Evolutionary conservation across 2,113 vertebrate genomes (phyloP), one percentile per base, ranked within the genome.

Genomic region (Cyanistes caeruleus): DNA sequence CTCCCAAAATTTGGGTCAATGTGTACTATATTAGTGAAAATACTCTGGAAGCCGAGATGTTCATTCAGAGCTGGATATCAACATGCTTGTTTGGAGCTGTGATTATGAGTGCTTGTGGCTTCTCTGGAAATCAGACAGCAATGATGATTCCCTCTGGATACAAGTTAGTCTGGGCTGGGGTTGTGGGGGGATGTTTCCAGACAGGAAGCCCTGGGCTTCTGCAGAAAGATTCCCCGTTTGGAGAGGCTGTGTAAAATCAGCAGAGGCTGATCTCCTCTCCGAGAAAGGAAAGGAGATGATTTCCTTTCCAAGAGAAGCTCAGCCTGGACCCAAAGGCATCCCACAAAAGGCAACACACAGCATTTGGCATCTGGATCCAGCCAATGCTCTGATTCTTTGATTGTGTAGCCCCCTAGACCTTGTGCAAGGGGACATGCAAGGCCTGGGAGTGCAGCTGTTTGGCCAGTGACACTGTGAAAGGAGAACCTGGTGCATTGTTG

Each of bases 21-120:
- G 69, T 79, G 51, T 90, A 48, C 65, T 88, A 58, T 44, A 65
- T 83, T 87, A 92, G 77, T 52, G 80, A 94, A 96, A 95, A 78
- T 13, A 87, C 31, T 94, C 65, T 28, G 58, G 60, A 68, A 86
- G 73, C 48, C 5, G 30, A 94, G 85, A 51, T 27, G 44, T 1
- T 82, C 28, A 46, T 64, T 74, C 46, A 64, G 80, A 52, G 44
- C 56, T 78, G 51, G 76, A 8, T 67, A 70, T 43, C 52, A 72
- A 7, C 13, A 14, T 3, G 37, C 60, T n/a, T 55, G 48, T 84
- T 56, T 2, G 6, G 83, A 86, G 48, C 58, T 59, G 49, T 77
- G 75, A 74, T 52, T 33, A 15, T 22, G 43, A 92, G 68, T 18
- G 33, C 43, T 69, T 52, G 33, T 55, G 51, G 52, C 53, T 87